Conservation (phyloP, 1,140 invertebrate species). For the Penaeus indicus region DNA sequence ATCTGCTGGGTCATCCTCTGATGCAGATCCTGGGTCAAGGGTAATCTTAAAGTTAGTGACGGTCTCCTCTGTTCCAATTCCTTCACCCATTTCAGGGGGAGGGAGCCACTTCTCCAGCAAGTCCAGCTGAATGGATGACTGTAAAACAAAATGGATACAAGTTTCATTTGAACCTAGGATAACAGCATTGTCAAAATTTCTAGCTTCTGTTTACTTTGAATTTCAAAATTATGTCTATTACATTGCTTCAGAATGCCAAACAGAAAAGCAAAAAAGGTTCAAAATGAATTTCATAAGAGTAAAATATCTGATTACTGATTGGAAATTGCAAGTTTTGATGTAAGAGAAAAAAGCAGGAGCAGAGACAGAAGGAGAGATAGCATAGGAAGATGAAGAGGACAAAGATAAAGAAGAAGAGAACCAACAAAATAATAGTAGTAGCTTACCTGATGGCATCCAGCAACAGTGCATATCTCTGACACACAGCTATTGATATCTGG, state of each 20-base stretch:
- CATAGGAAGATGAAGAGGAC: too few relatives aligned
- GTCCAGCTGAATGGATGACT: slow-evolving; percentile 49
- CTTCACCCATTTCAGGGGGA: slow-evolving; percentile 31
- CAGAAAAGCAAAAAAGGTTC: too few relatives aligned
- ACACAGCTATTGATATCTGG: slow-evolving; percentile 60
- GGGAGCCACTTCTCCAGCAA: slow-evolving; percentile 60
- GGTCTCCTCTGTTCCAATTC: slow-evolving; percentile 34
- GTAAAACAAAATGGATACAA: background rate
- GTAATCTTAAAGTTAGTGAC: slow-evolving; percentile 53
- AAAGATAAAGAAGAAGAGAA: too few relatives aligned
- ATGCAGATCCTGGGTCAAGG: slow-evolving; percentile 36
- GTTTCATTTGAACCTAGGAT: background rate
- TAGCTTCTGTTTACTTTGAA: too few relatives aligned
- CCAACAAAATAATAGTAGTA: background rate
- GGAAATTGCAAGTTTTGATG: too few relatives aligned
- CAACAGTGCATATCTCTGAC: slow-evolving; percentile 53
- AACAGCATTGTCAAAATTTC: background rate
- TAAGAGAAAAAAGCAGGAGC: too few relatives aligned
- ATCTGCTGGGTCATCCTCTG: background rate
- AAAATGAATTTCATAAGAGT: too few relatives aligned
- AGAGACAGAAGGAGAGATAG: too few relatives aligned
- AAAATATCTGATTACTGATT: too few relatives aligned
- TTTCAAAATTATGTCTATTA: too few relatives aligned
- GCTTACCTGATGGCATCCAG: slow-evolving; percentile 49
- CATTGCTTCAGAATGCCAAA: too few relatives aligned